Evolutionary conservation across 2,113 vertebrate species (phyloP).

Genomic region (Catharus minimus): DNA sequence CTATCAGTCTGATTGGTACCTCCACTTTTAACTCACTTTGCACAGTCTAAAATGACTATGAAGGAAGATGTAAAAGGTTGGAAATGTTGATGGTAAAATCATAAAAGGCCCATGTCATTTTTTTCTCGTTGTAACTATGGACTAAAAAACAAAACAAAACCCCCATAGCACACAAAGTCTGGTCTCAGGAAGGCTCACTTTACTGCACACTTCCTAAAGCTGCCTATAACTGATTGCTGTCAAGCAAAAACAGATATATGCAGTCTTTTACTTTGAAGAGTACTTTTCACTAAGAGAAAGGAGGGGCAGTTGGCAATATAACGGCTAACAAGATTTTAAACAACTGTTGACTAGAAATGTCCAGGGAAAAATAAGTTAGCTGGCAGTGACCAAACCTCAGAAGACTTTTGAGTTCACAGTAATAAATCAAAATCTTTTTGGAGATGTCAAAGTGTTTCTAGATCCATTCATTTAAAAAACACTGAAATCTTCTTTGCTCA

Average conservation of each 20-base stretch:
- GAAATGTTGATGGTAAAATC: conserved; percentile 17
- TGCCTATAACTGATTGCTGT: background rate
- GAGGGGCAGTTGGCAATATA: background rate
- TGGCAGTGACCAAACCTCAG: background rate
- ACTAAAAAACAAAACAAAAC: background rate
- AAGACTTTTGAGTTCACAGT: background rate
- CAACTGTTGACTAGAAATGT: background rate
- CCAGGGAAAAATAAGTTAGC: background rate
- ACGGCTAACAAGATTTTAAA: background rate
- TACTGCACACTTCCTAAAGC: background rate
- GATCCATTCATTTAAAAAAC: background rate
- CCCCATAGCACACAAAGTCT: background rate
- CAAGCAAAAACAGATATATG: background rate
- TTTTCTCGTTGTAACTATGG: background rate
- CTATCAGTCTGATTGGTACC: conserved; percentile 24
- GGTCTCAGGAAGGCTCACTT: background rate
- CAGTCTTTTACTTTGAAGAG: background rate
- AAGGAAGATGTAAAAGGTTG: background rate
- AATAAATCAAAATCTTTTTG: background rate
- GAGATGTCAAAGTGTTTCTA: background rate
- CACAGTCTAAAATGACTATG: conserved; percentile 1
- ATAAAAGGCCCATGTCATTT: background rate
- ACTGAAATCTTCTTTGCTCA: background rate
- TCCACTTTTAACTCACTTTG: background rate
- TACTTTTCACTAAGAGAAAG: background rate